Evolutionary conservation across 2,797 vertebrate genomes (phyloP), one percentile per base, ranked within the genome.

Genomic region (Anguilla anguilla): DNA sequence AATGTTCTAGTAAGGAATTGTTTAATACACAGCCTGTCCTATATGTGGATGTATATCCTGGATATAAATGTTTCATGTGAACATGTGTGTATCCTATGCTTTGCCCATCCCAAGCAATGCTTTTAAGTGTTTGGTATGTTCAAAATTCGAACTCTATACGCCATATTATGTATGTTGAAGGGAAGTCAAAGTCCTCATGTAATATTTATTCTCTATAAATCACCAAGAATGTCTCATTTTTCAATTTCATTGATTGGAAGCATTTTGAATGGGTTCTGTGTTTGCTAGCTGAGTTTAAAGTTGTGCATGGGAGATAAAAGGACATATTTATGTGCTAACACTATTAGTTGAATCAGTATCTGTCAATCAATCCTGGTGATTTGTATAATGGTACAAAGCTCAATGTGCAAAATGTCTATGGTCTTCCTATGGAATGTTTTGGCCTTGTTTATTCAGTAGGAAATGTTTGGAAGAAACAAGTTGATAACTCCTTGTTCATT

Each of bases 391-490:
- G 43, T 77, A 0, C 85, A 39, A 17, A n/a, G 59, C 11, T 0
- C 2, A 55, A 55, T 74, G 79, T 88, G 87, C 53, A 82, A 82
- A 82, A 51, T 82, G 0, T 9, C 43, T 49, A n/a, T 74, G 28
- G 72, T 74, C 35, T 69, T 69, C 17, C n/a, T 35, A 13, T 10
- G 11, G n/a, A 28, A 72, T 13, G 17, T 15, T 72, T 72, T 72
- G 69, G 28, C 69, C 69, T 28, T 15, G 69, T 72, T 35, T 72
- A 69, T 59, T 59, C 19, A 64, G 61, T 35, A 77, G 72, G 35
- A 6, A n/a, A 77, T 77, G 28, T 39, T 77, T 77, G 25, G 7
- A 22, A 25, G 61, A n/a, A 22, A 19, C 22, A 64, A 64, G 61
- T n/a, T 64, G 2, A 64, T 22, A 22, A 64, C 31, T 43, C 67